Conservation (phyloP, 2,797 vertebrate species). For the Loriculus beryllinus region DNA sequence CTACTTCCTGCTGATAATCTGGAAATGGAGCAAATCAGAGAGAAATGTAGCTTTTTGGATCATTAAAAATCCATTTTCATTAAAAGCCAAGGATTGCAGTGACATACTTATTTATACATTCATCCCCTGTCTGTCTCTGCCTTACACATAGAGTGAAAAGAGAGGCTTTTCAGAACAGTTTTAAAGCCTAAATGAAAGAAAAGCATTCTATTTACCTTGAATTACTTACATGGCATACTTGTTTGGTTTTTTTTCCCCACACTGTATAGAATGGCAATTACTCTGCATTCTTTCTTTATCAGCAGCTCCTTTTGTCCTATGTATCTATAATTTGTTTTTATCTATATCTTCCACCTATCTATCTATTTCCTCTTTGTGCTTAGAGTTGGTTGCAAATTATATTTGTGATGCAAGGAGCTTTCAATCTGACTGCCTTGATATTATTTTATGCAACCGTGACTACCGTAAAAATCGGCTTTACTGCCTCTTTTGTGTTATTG, state of each 20-base stretch:
- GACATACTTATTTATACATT: slow-evolving; percentile 42
- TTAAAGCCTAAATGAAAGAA: slow-evolving; percentile 46
- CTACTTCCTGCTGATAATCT: background rate
- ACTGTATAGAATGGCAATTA: slow-evolving; percentile 32
- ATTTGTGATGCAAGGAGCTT: slow-evolving; percentile 62
- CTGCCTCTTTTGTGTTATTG: slow-evolving; percentile 61
- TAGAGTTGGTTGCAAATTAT: slow-evolving; percentile 55
- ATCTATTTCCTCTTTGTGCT: slow-evolving; percentile 44
- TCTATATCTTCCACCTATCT: slow-evolving; percentile 43
- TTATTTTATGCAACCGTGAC: slow-evolving; percentile 64
- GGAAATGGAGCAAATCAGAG: slow-evolving; percentile 31
- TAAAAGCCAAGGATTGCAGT: slow-evolving; percentile 23
- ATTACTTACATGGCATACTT: background rate
- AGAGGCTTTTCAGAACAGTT: slow-evolving; percentile 38
- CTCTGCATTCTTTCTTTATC: slow-evolving; percentile 48
- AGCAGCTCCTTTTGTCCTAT: slow-evolving; percentile 9
- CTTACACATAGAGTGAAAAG: slow-evolving; percentile 9
- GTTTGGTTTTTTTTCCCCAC: background rate
- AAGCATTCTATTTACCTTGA: slow-evolving; percentile 27
- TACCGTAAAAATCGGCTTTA: slow-evolving; percentile 66
- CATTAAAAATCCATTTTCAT: slow-evolving; percentile 58
- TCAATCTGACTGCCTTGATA: slow-evolving; percentile 64
- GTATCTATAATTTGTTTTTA: slow-evolving; percentile 53
- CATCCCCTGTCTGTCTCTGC: background rate
- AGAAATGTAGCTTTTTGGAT: slow-evolving; percentile 12